Percentiles rank a stretch among this genome's conserved stretches.
phyloP scores from a whole-genome alignment of 2,888 invertebrate genomes.

The Meteorus cinctellus region DNA sequence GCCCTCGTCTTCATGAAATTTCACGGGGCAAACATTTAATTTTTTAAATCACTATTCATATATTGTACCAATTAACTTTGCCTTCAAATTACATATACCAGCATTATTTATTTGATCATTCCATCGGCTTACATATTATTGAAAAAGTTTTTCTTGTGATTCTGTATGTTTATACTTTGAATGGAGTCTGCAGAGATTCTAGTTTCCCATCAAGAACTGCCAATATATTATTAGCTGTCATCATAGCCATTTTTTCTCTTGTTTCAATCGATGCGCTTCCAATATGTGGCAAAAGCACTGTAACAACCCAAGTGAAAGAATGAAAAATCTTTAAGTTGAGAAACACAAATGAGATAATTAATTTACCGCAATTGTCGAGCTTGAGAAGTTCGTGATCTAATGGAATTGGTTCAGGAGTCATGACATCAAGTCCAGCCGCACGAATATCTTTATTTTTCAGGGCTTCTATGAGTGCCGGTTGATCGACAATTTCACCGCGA shows the following conservation, averaged over 20 bases:
- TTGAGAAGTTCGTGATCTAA: conserved; percentile 83
- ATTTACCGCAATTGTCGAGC: conserved; percentile 82
- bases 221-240: conserved; percentile 89
- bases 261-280: conserved; percentile 92
- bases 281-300: conserved; percentile 89
- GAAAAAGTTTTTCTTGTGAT: too few species aligned
- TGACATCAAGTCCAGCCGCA: conserved; percentile 94
- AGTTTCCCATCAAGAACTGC: conserved; percentile 80
- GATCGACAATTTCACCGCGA: conserved; percentile 87
- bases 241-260: conserved; percentile 86
- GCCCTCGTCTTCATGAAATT: not conserved
- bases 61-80: too few species aligned
- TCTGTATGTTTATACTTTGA: conserved; percentile 46
- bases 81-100: too few species aligned
- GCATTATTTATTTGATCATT: too few species aligned
- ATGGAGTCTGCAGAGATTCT: conserved; percentile 79
- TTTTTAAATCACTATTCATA: too few species aligned
- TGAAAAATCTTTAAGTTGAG: not conserved
- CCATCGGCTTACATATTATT: too few species aligned
- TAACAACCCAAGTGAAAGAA: conserved; percentile 52
- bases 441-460: conserved; percentile 81
- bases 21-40: not conserved
- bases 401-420: conserved; percentile 92
- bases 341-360: too few species aligned
- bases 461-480: conserved; percentile 85